Evolutionary conservation across 2,888 invertebrate genomes (phyloP).

Genomic region (Allolobophora icterica): DNA sequence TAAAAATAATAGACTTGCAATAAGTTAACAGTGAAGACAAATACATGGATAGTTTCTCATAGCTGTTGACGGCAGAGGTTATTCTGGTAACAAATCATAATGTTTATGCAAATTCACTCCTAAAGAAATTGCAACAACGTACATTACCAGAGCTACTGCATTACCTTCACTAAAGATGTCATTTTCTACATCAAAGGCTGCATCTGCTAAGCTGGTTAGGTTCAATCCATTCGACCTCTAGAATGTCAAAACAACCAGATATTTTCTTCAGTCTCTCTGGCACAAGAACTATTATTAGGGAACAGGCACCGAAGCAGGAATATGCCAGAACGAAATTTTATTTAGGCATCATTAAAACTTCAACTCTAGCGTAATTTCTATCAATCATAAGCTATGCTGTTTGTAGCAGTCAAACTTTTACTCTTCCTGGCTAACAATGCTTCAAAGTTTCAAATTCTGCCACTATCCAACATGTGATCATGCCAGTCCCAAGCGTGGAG

Average conservation of each 20-base stretch:
- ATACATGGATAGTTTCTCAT: background rate
- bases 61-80: background rate
- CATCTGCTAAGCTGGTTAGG: slow-evolving; percentile 53
- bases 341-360: background rate
- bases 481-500: too few relatives aligned
- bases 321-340: background rate
- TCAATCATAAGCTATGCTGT: too few relatives aligned
- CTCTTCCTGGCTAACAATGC: too few relatives aligned
- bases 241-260: background rate
- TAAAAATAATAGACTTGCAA: too few relatives aligned
- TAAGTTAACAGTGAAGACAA: background rate
- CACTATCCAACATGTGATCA: too few relatives aligned
- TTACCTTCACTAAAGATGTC: slow-evolving; percentile 62
- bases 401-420: too few relatives aligned
- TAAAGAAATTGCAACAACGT: background rate
- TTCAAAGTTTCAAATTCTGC: too few relatives aligned
- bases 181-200: slow-evolving; percentile 57
- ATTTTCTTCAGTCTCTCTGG: background rate
- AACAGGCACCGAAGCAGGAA: background rate
- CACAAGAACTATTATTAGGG: background rate
- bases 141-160: background rate
- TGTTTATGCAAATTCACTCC: background rate
- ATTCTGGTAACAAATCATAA: background rate
- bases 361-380: too few relatives aligned
- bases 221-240: slow-evolving; percentile 55